Evolutionary conservation across 2,888 invertebrate genomes (phyloP).

Genomic region (Artemia sinica): DNA sequence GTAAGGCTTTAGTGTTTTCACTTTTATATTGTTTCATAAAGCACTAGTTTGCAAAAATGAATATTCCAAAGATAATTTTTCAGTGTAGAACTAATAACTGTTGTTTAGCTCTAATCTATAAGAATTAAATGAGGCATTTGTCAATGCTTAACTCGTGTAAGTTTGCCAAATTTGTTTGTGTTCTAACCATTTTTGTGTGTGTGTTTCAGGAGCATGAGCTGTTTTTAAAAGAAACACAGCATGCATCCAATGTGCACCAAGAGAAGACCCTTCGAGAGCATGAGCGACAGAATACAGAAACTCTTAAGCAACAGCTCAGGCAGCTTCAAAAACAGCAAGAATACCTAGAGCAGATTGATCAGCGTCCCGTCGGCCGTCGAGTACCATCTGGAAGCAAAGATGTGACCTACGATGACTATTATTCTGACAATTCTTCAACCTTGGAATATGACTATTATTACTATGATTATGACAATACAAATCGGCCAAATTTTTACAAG

Average conservation of each 20-base stretch:
- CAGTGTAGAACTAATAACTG: too few species aligned
- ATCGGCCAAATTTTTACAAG: constrained; percentile 19
- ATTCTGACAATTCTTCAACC: constrained; percentile 9
- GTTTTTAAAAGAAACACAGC: not conserved
- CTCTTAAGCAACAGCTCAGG: not conserved
- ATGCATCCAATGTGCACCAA: not conserved
- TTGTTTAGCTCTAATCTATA: too few species aligned
- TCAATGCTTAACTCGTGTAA: too few species aligned
- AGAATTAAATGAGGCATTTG: too few species aligned
- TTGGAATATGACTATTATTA: constrained; percentile 22
- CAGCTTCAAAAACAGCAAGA: constrained; percentile 5
- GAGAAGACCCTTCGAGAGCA: constrained; percentile 1
- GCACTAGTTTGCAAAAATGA: too few species aligned
- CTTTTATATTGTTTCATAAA: too few species aligned
- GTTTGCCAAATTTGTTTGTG: too few species aligned
- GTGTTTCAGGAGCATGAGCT: not conserved
- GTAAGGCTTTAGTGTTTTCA: too few species aligned
- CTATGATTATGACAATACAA: constrained; percentile 16
- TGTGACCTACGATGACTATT: not conserved
- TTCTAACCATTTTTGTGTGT: too few species aligned
- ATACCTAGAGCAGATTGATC: constrained; percentile 2
- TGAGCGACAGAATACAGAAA: constrained; percentile 6
- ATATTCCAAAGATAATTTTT: too few species aligned
- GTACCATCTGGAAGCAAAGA: not conserved
- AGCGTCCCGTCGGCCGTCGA: not conserved